Evolutionary conservation across 2,888 invertebrate species (phyloP), one percentile per base, ranked within the genome.

Genomic region (Phyto melanocephala): DNA sequence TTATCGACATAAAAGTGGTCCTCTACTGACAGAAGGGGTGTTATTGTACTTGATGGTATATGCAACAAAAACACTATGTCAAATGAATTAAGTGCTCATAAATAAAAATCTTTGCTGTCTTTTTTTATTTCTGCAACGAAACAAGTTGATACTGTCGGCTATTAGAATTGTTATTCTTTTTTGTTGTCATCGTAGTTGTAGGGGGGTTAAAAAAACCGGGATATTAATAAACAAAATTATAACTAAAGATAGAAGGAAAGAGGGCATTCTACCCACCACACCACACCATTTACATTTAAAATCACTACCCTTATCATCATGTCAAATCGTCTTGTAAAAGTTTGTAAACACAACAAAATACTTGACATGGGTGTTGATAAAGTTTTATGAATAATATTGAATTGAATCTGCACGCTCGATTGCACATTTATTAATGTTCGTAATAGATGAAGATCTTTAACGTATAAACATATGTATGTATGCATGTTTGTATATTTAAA

Each of bases 331-430:
- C 71, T 80, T 87, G 87, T 86, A 86, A 88, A 89, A 89, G 89
- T 89, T 89, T 89, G 89, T 87, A 89, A 89, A 88, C 89, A 89
- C 86, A 89, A 72, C 47, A 77, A 88, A 88, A 90, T 88, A 86
- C 88, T 81, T 84, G 77, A 86, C 87, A 87, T 86, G 87, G 86
- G 87, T 87, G 87, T 86, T 87, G 87, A 87, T 86, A 87, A 87
- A 86, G 76, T 86, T 86, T 86, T 86, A 84, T 84, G 65, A 80
- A 4, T 71, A 60, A 65, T 83, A 85, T 84, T 85, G 84, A 80
- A 84, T 83, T 81, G 81, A 81, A 74, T 58, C 80, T 45, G 67
- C 83, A 84, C 72, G 85, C 84, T 85, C 80, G 81, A 85, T 84
- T 85, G 84, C 83, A 83, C 83, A 82, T 80, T 84, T 84, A 81